Percentiles rank a stretch among this genome's conserved stretches.
These are phyloP conservation scores for Sussaba pulchella DNA, from an alignment of 2,888 invertebrate genomes.

Conservation along the genomic window DNA sequence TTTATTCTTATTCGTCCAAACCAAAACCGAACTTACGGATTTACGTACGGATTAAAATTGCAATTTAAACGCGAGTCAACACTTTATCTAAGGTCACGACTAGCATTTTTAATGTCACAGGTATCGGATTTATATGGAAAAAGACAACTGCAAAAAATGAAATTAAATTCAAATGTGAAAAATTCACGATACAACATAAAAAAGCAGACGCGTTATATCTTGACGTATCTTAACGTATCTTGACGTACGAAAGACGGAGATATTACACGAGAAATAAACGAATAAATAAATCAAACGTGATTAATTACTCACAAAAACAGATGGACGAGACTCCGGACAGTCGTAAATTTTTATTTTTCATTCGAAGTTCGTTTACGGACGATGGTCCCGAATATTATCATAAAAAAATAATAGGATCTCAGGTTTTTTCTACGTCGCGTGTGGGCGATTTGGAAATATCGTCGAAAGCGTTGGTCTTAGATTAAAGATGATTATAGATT, in stretches of 20 bases:
- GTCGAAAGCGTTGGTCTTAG: constrained; percentile 74
- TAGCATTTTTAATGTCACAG: constrained; percentile 36
- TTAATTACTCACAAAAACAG: not conserved
- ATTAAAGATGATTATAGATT: constrained; percentile 73
- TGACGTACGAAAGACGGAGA: constrained; percentile 20
- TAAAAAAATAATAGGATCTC: constrained; percentile 58
- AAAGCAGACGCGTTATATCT: not conserved
- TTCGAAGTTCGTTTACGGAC: constrained; percentile 64
- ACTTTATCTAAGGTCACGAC: constrained; percentile 24
- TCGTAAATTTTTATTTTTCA: constrained; percentile 49
- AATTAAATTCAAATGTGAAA: not conserved
- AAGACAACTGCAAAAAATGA: not conserved
- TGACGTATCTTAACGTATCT: not conserved
- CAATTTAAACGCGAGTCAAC: constrained; percentile 25
- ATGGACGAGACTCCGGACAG: constrained; percentile 7
- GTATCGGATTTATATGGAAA: constrained; percentile 21
- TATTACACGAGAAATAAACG: not conserved
- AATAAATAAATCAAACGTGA: not conserved
- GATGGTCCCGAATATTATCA: constrained; percentile 64
- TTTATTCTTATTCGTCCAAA: constrained; percentile 24
- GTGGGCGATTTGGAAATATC: constrained; percentile 80
- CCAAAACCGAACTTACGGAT: too few relatives aligned
- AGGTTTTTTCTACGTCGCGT: constrained; percentile 61
- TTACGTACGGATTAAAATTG: constrained; percentile 35
- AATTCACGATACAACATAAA: constrained; percentile 22